Base-by-base conservation (phyloP, 2,797 vertebrate species). In the Lutra lutra region DNA sequence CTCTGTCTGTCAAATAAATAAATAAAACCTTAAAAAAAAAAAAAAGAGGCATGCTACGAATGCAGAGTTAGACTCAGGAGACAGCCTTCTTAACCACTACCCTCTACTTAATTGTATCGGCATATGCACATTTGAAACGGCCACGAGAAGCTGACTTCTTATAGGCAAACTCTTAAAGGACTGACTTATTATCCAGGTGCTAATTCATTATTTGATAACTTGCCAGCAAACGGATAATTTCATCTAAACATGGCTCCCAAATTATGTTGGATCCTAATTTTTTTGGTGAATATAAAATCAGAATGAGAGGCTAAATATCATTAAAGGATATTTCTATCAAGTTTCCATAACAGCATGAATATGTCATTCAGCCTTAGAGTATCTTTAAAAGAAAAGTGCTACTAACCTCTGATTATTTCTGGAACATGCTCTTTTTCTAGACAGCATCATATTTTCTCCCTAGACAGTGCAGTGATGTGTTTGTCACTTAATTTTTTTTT, bases 181-280 rank as follows among this genome's bases (percentile, higher is more conserved):
- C 20, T 82, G 40, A 85, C 43, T 79, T 86, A 0, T 83, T 9
- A 86, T 68, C 18, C 29, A 23, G 27, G 86, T 56, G 11, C 35
- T 86, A 40, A 78, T 83, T 83, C 32, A 93, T 32, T 89, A 86
- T 66, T 88, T 96, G 46, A 72, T 89, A 70, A 23, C 51, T 85
- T 38, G 46, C 8, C n/a, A 70, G 40, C 4, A 89, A 83, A 23
- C 5, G 3, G 29, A 32, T 54, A 91, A 75, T 70, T 56, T 1
- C 29, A 12, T 29, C 13, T 54, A 35, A 1, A 43, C 0, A 12
- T 80, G 27, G 4, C 10, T 78, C 7, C 20, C 32, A 91, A 85
- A 91, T 73, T 96, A 75, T 1, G 8, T 72, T 12, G 40, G 58
- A 89, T 62, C 32, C 43, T 79, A 80, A 64, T 54, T 60, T n/a